Conservation (phyloP, 2,888 invertebrate species). For the Dynastes grantii region DNA sequence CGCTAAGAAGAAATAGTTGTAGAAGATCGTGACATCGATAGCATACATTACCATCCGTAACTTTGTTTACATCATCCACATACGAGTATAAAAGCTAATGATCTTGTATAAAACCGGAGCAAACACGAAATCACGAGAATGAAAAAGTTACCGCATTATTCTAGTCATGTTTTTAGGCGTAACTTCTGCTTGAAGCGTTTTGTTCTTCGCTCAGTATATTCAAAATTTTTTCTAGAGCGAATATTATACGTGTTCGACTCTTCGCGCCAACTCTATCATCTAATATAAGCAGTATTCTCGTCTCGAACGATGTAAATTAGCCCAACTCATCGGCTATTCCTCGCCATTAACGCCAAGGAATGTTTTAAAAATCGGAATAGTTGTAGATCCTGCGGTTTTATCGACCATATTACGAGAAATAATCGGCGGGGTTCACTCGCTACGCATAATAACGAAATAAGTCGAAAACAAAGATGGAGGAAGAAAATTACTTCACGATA, state of each 20-base stretch:
- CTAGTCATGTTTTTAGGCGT: not conserved
- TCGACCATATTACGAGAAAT: not conserved
- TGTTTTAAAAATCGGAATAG: constrained; percentile 25
- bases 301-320: constrained; percentile 8
- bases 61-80: not conserved
- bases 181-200: not conserved
- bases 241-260: not conserved
- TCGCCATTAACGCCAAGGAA: constrained; percentile 18
- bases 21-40: too few species aligned
- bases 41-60: too few species aligned
- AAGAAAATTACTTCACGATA: too few species aligned
- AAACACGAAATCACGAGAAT: constrained; percentile 18
- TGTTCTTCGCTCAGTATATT: not conserved
- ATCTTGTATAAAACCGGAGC: not conserved
- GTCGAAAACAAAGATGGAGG: constrained; percentile 5
- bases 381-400: constrained; percentile 31
- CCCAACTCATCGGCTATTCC: constrained; percentile 4
- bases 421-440: not conserved
- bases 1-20: too few species aligned
- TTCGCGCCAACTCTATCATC: constrained; percentile 8
- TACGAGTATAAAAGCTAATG: not conserved
- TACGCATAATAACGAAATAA: constrained; percentile 9
- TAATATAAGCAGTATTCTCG: not conserved
- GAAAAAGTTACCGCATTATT: constrained; percentile 20
- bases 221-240: not conserved